Percentiles rank a stretch among this genome's conserved stretches.
Evolutionary conservation across 2,888 invertebrate species (phyloP).

Genomic region (Clitarchus hookeri): DNA sequence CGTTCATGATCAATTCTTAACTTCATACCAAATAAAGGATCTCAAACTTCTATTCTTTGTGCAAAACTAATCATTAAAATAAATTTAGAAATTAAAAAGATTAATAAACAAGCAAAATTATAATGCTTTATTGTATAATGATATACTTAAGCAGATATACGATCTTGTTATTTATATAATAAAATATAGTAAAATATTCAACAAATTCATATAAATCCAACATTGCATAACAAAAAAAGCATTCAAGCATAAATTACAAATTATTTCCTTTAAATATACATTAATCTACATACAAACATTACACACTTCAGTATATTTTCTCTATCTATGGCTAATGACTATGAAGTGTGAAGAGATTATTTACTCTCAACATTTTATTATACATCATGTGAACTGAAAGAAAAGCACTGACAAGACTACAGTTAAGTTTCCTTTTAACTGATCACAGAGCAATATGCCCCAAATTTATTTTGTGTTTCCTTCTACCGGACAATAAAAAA

Average conservation of each 20-base stretch:
- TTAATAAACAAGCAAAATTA: background rate
- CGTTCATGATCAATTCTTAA: no score
- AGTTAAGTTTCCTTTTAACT: background rate
- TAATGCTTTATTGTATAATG: no score
- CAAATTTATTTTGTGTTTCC: background rate
- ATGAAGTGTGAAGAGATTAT: slow-evolving; percentile 14
- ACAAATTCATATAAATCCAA: slow-evolving; percentile 1
- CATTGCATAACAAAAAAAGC: background rate
- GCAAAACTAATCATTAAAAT: no score
- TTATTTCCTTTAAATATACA: background rate
- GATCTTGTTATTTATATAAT: background rate
- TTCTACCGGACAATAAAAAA: background rate
- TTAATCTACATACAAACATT: background rate
- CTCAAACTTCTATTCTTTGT: no score
- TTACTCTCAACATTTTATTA: background rate
- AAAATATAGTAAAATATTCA: background rate
- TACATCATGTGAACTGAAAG: background rate
- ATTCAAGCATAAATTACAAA: background rate
- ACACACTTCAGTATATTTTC: background rate
- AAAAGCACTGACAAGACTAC: background rate
- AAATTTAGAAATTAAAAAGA: background rate
- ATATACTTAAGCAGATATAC: background rate
- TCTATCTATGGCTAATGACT: background rate
- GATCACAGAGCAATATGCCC: slow-evolving; percentile 14
- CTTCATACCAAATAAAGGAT: no score